phyloP scores from a whole-genome alignment of 1,140 invertebrate genomes.

The Papilio xuthus region DNA sequence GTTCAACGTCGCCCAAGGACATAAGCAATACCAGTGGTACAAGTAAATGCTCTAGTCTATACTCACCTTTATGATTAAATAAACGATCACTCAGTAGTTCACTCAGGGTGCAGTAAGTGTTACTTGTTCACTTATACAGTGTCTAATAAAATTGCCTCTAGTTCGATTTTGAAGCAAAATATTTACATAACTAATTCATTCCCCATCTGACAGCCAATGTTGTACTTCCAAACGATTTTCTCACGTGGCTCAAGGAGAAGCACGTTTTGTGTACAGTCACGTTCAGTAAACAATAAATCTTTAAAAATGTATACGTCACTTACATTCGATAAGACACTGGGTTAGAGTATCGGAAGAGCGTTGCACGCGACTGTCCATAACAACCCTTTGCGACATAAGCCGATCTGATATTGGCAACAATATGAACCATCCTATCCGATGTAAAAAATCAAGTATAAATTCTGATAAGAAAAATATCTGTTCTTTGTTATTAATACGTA shows the following conservation, averaged over 20 bases:
- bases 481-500: neutral
- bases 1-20: too few species aligned
- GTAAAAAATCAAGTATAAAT: neutral
- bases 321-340: neutral
- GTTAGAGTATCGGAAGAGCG: neutral
- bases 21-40: too few species aligned
- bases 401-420: constrained; percentile 13
- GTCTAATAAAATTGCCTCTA: neutral
- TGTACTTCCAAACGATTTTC: neutral
- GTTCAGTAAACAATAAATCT: constrained; percentile 2
- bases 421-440: neutral
- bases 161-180: neutral
- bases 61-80: too few species aligned
- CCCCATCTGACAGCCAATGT: neutral
- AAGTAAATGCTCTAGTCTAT: too few species aligned
- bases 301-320: neutral
- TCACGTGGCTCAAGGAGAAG: neutral
- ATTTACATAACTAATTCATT: neutral
- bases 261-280: constrained; percentile 19
- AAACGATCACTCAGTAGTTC: too few species aligned
- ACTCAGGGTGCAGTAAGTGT: too few species aligned
- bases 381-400: neutral
- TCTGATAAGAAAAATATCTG: too few species aligned
- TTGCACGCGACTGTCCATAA: constrained; percentile 12
- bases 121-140: too few species aligned